Conservation (phyloP, 2,888 invertebrate genomes). For the Thecocarcelia acutangulata region DNA sequence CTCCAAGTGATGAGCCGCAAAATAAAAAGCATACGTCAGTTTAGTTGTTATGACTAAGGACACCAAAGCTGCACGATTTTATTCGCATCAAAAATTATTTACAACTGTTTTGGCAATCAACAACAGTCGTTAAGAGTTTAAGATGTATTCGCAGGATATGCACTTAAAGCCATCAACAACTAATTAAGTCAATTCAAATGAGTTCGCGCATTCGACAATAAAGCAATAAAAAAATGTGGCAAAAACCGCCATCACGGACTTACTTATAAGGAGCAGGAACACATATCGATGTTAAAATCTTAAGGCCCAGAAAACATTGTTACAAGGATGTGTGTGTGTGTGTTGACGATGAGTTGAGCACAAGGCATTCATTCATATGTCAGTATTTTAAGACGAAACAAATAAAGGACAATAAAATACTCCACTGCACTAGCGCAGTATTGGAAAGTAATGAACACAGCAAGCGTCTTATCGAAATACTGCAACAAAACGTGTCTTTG, state of each 20-base stretch:
- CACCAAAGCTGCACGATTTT: neutral
- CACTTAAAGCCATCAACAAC: slow-evolving; percentile 68
- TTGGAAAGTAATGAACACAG: slow-evolving; percentile 49
- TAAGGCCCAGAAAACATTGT: neutral
- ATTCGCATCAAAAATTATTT: slow-evolving; percentile 40
- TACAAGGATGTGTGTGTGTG: slow-evolving; percentile 15
- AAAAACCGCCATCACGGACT: slow-evolving; percentile 2
- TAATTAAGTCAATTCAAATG: slow-evolving; percentile 72
- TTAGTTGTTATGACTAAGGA: slow-evolving; percentile 20
- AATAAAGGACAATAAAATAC: slow-evolving; percentile 45
- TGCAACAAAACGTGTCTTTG: neutral
- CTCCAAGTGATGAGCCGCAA: neutral
- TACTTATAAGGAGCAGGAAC: neutral
- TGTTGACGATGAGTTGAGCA: slow-evolving; percentile 29
- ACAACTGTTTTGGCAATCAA: slow-evolving; percentile 54
- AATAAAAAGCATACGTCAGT: neutral
- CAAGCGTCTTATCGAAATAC: slow-evolving; percentile 12
- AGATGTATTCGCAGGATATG: slow-evolving; percentile 52
- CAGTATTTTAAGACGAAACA: slow-evolving; percentile 48
- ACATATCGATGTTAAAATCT: slow-evolving; percentile 9
- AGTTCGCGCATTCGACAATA: slow-evolving; percentile 55
- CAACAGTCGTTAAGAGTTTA: slow-evolving; percentile 53
- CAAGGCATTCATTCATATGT: slow-evolving; percentile 17
- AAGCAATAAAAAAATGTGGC: slow-evolving; percentile 26
- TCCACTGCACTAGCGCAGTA: slow-evolving; percentile 9